Base-by-base conservation (phyloP, 2,888 invertebrate species). In the Ophioninae sp. region DNA sequence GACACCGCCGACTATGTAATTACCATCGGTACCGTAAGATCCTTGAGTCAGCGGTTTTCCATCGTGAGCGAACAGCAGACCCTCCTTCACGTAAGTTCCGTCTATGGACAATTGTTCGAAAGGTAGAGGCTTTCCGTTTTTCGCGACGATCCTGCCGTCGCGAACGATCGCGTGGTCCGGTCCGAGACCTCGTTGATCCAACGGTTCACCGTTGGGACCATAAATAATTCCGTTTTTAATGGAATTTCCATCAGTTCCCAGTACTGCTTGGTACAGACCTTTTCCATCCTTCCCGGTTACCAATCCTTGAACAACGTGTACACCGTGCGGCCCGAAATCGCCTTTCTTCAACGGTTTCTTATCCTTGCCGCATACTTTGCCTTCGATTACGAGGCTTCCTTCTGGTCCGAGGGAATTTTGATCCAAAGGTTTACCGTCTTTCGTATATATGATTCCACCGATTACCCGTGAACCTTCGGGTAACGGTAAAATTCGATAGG, bases 31-130 rank as follows among this genome's bases (percentile, higher is more conserved):
- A n/a, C 90, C 90, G 51, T 90, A 90, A 0, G 89, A 90, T 5
- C 91, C 92, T 75, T 91, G 90, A 3, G 90, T 91, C 41, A 93
- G 64, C 7, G 92, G 93, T 81, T 90, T 91, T 2, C 88, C 88
- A 75, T 88, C 89, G 13, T 87, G 86, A 3, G 89, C 85, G 63
- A 91, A 92, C 56, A 93, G 85, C 1, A 92, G 85, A 58, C 92
- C 92, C 3, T 93, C 92, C 79, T 92, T 92, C 6, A 92, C 79
- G 69, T 88, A 91, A 5, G 90, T 89, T 20, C 92, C 92, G 63
- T 91, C 89, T 5, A 86, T 84, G 0, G 90, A 90, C 0, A 92
- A 84, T 68, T 87, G 88, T 37, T 89, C 88, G n/a, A 90, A 86
- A 17, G 86, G 88, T 22, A 92, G 74, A 0, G 90, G 89, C 81